Percentiles rank a stretch among this genome's conserved stretches.
Evolutionary conservation across 2,888 invertebrate species (phyloP).

Genomic region (Oligia fasciuncula): DNA sequence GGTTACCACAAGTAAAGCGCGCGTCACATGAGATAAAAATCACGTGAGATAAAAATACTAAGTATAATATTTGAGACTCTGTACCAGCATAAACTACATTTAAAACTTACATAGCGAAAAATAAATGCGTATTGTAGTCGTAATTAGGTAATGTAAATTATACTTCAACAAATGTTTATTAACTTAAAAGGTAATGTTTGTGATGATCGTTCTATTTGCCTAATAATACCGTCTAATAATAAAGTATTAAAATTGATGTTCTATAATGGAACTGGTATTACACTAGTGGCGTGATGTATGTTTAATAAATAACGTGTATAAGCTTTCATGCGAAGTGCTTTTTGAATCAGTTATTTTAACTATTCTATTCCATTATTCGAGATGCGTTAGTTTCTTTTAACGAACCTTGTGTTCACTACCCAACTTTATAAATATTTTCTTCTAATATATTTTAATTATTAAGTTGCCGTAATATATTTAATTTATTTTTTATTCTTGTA

Average conservation of each 20-base stretch:
- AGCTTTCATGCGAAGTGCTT: conserved; percentile 57
- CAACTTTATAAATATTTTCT: conserved; percentile 53
- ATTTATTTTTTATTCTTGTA: conserved; percentile 49
- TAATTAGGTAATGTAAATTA: conserved; percentile 54
- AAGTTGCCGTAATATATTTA: conserved; percentile 39
- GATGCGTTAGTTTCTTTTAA: conserved; percentile 43
- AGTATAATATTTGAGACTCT: conserved; percentile 53
- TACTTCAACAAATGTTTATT: conserved; percentile 35
- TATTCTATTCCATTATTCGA: conserved; percentile 57
- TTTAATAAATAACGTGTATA: conserved; percentile 59
- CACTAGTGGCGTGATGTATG: conserved; percentile 52
- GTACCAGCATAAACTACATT: conserved; percentile 51
- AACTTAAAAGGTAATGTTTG: conserved; percentile 59
- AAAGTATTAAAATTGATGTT: conserved; percentile 56
- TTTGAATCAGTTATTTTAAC: conserved; percentile 42
- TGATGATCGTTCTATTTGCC: conserved; percentile 61
- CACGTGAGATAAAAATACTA: neutral
- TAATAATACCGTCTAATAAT: conserved; percentile 62
- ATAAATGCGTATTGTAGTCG: conserved; percentile 63
- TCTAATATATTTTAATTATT: conserved; percentile 55
- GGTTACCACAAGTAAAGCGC: neutral
- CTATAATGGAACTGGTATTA: conserved; percentile 50
- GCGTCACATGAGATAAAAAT: neutral
- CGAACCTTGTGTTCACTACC: conserved; percentile 45
- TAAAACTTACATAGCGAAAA: conserved; percentile 55